Base-by-base conservation (phyloP, 2,113 vertebrate species). In the Uropsilus gracilis region DNA sequence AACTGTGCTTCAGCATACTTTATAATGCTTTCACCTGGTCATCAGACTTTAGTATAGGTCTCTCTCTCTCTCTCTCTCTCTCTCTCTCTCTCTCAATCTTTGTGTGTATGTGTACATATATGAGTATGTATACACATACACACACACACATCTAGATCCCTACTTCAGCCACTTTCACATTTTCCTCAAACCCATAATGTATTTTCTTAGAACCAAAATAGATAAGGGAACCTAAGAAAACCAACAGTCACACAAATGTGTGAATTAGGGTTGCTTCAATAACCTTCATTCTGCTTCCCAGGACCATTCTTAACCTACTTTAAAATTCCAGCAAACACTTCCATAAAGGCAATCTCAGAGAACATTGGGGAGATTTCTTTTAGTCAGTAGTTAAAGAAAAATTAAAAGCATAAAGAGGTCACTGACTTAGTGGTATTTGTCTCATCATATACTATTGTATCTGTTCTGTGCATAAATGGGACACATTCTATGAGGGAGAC, bases 241-340 rank as follows among this genome's bases (percentile, higher is more conserved):
- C 57, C 39, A 26, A 16, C 1, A 61, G 20, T 2, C 20, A 57
- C 5, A 50, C 12, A 76, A 14, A 20, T 57, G n/a, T 42, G 28
- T 50, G 26, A 68, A 10, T 42, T 17, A 17, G 24, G 8, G 6
- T 8, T 18, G 48, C 71, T 68, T 34, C 26, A n/a, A 2, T 0
- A 72, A 44, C n/a, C 72, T 61, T 32, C 39, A 30, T 75, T 61
- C 71, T 50, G 7, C n/a, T 66, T 6, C 57, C 14, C 5, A 13
- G 0, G 9, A 42, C 63, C 39, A 39, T 24, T 48, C 48, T 59
- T 9, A 46, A 0, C 10, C 2, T 0, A 8, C 3, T 8, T 89
- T 63, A 48, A 68, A 57, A 50, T 24, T 14, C 2, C 53, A 57
- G 22, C 44, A 32, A 64, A 7, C 8, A 8, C 26, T 46, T 86